A percentile compares a stretch with the other conserved stretches of the same genome.
These are phyloP conservation scores for Drosophila longiperda DNA, from an alignment of 2,888 invertebrate genomes.

Conservation along the genomic window DNA sequence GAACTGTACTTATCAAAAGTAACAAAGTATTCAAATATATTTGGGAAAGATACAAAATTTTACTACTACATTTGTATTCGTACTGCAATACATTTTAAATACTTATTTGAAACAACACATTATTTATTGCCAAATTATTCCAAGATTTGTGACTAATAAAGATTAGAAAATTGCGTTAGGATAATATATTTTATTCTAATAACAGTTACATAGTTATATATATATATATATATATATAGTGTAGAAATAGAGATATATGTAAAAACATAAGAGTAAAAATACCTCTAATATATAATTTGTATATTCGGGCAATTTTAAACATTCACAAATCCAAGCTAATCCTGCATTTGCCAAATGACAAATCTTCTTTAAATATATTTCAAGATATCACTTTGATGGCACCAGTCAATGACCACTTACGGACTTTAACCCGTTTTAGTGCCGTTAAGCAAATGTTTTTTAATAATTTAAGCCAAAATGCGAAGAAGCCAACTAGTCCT, in stretches of 20 bases:
- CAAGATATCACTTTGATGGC: conserved; percentile 13
- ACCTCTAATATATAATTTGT: background rate
- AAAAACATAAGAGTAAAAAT: background rate
- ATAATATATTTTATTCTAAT: background rate
- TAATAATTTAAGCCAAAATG: conserved; percentile 68
- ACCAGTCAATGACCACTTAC: conserved; percentile 42
- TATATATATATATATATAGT: no score
- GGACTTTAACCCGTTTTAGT: conserved; percentile 37
- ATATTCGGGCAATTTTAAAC: background rate
- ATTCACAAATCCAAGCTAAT: background rate
- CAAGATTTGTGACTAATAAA: background rate
- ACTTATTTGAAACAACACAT: background rate
- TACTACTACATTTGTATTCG: background rate
- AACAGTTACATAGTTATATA: background rate
- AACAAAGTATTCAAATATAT: conserved; percentile 12
- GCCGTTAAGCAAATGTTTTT: conserved; percentile 69
- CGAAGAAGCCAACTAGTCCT: conserved; percentile 42
- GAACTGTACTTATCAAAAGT: conserved; percentile 12
- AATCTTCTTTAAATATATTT: conserved; percentile 2
- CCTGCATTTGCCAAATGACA: background rate
- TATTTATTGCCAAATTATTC: background rate
- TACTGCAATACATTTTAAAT: conserved; percentile 1
- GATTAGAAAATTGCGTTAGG: background rate
- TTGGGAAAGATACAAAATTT: conserved; percentile 2
- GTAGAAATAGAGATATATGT: background rate